Conservation (phyloP, 2,797 vertebrate species). For the Tokudaia muenninki region DNA sequence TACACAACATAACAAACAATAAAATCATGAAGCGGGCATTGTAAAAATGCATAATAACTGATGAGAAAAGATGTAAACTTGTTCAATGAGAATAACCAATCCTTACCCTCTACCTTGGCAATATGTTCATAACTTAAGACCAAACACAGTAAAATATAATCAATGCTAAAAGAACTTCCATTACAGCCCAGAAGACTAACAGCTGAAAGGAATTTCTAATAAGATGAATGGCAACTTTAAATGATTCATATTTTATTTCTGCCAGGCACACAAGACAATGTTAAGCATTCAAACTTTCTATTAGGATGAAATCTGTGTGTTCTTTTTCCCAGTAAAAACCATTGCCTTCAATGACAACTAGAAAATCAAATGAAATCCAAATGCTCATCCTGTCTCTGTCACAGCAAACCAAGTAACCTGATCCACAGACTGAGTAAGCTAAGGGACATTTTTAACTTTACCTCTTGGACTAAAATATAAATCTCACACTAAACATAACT, state of each 20-base stretch:
- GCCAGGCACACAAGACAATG: background rate
- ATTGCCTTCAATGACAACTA: slow-evolving; percentile 52
- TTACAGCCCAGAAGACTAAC: slow-evolving; percentile 32
- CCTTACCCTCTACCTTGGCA: slow-evolving; percentile 1
- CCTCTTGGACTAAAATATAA: background rate
- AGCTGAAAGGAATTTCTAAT: slow-evolving; percentile 52
- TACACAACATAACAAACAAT: background rate
- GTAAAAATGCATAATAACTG: background rate
- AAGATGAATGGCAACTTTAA: slow-evolving; percentile 59
- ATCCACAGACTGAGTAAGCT: slow-evolving; percentile 8
- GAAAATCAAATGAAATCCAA: slow-evolving; percentile 70
- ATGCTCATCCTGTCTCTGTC: slow-evolving; percentile 36
- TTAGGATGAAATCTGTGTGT: slow-evolving; percentile 52
- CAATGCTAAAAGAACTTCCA: slow-evolving; percentile 31
- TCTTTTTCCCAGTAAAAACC: slow-evolving; percentile 61
- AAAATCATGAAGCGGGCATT: background rate
- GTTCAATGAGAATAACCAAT: slow-evolving; percentile 30
- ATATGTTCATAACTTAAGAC: background rate
- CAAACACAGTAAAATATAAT: slow-evolving; percentile 31
- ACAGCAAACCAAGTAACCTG: slow-evolving; percentile 54
- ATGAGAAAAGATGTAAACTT: background rate
- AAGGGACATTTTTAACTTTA: background rate
- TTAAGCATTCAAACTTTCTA: slow-evolving; percentile 33
- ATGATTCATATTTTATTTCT: slow-evolving; percentile 3
- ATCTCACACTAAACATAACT: slow-evolving; percentile 18